Evolutionary conservation across 2,888 invertebrate species (phyloP).

Genomic region (Drosophila phalerata): DNA sequence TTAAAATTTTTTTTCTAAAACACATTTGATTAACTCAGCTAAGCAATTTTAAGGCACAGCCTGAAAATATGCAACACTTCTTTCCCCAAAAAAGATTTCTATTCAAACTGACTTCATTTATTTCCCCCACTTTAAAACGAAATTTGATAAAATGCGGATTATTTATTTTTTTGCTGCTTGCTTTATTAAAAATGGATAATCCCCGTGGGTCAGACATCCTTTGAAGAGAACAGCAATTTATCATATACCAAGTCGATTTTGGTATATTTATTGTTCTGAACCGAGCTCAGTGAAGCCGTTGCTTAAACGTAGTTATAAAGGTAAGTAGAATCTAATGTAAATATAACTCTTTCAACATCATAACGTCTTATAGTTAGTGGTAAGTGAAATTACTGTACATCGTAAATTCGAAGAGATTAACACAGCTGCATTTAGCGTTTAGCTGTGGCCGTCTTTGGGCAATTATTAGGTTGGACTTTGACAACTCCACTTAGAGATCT

Average conservation of each 20-base stretch:
- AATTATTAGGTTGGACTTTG: conserved; percentile 4
- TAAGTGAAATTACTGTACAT: conserved; percentile 51
- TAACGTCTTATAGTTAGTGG: conserved; percentile 40
- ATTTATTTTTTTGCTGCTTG: neutral
- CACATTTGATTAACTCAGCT: too few species aligned
- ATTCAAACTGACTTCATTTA: neutral
- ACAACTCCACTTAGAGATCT: conserved; percentile 33
- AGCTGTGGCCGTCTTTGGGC: conserved; percentile 54
- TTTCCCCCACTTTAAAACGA: neutral
- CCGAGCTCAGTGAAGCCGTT: neutral
- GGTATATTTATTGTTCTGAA: conserved; percentile 16
- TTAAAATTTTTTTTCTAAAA: too few species aligned
- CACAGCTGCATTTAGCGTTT: conserved; percentile 24
- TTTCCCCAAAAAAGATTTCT: neutral
- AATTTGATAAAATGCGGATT: neutral
- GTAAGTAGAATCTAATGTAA: conserved; percentile 42
- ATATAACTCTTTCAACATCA: conserved; percentile 47
- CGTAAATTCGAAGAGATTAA: conserved; percentile 54
- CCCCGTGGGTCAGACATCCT: neutral
- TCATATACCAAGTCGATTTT: conserved; percentile 6
- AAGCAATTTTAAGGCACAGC: neutral
- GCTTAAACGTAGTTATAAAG: conserved; percentile 17
- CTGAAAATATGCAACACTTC: conserved; percentile 34
- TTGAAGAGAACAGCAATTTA: neutral
- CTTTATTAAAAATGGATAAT: neutral